Conservation (phyloP, 2,888 invertebrate species). For the Melinaea marsaeus region DNA sequence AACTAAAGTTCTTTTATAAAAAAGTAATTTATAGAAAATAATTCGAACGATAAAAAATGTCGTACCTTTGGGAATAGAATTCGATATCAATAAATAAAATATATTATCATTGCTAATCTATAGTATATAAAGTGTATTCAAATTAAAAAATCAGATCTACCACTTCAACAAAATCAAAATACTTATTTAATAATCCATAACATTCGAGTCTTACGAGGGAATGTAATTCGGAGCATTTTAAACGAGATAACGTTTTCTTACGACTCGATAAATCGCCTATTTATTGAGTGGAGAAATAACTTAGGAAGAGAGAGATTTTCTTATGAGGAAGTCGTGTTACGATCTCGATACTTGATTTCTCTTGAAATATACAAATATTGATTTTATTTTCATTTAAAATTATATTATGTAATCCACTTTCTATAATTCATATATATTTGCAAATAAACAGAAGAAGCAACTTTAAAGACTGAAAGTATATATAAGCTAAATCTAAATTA, state of each 20-base stretch:
- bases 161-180: background rate
- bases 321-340: slow-evolving; percentile 29
- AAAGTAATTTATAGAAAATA: too few relatives aligned
- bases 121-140: background rate
- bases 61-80: too few relatives aligned
- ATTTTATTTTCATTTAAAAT: too few relatives aligned
- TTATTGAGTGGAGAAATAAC: slow-evolving; percentile 30
- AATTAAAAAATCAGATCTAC: background rate
- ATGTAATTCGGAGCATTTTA: slow-evolving; percentile 11
- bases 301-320: slow-evolving; percentile 26
- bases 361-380: slow-evolving; percentile 13
- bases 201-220: slow-evolving; percentile 4
- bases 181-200: slow-evolving; percentile 1
- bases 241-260: slow-evolving; percentile 27
- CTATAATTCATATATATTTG: background rate
- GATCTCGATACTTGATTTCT: slow-evolving; percentile 25
- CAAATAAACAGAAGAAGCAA: background rate
- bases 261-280: slow-evolving; percentile 27
- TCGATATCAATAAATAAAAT: too few relatives aligned
- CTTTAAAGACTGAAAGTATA: background rate
- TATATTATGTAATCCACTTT: background rate
- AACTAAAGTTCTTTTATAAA: too few relatives aligned
- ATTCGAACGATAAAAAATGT: too few relatives aligned
- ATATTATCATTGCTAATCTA: too few relatives aligned
- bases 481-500: background rate